Evolutionary conservation across 2,888 invertebrate species (phyloP).

Genomic region (Reticulitermes lucifugus): DNA sequence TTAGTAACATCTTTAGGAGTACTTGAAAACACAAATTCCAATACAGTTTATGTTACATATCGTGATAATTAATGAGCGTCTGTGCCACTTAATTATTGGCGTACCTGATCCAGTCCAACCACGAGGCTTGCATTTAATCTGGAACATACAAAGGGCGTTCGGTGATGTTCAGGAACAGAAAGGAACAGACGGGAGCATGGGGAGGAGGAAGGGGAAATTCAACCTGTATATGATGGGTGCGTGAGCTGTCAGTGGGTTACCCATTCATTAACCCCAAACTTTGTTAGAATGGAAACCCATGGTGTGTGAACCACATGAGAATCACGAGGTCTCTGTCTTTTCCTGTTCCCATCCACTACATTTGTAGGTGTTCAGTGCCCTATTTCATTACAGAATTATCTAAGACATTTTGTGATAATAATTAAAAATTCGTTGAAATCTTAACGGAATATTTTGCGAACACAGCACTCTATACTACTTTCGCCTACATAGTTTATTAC

Average conservation of each 20-base stretch:
- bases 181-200: not conserved
- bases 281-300: no score
- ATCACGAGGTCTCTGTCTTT: no score
- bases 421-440: no score
- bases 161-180: not conserved
- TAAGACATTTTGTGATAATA: no score
- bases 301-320: no score
- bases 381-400: no score
- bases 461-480: no score
- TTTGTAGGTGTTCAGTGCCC: no score
- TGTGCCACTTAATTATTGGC: conserved; percentile 1
- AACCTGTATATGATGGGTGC: not conserved
- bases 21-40: not conserved
- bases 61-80: not conserved
- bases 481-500: no score
- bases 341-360: no score
- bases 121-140: not conserved
- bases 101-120: not conserved
- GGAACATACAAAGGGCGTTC: no score
- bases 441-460: no score
- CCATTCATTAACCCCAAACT: not conserved
- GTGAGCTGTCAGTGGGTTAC: not conserved
- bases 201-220: not conserved
- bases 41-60: not conserved
- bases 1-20: not conserved